Base-by-base conservation (phyloP, 2,797 vertebrate species). In the Danio aesculapii region DNA sequence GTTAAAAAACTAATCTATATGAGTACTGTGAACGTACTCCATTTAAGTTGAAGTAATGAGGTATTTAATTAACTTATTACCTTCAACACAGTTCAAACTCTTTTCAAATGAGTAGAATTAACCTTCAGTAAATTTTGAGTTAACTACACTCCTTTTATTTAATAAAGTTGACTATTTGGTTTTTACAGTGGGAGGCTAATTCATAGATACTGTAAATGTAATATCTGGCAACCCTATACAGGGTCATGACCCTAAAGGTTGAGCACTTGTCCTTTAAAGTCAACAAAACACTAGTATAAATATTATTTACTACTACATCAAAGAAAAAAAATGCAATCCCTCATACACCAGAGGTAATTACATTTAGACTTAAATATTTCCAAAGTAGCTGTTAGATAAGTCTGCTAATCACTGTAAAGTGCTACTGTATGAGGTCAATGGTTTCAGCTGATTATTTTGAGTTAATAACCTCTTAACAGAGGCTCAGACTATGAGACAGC, bases 391-490 rank as follows among this genome's bases (percentile, higher is more conserved):
- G 44, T 73, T 64, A 46, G 44, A 44, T 69, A 58, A 67, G 57
- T 64, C 10, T 57, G 43, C 62, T 63, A 69, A 67, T 75, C 13
- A 39, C 44, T 52, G 46, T 30, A 53, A 52, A 72, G 64, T 39
- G 73, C 39, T 69, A 30, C 7, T 62, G 41, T 46, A 6, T 41
- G 39, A 64, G 53, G 55, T 50, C 68, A 69, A 74, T 44, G 21
- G 17, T n/a, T 81, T 19, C 8, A 57, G 47, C 8, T 57, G 55
- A 62, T 77, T 73, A 55, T 73, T 62, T 68, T 59, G 52, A 52
- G 58, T 49, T 75, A 76, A 81, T 52, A 77, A 57, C 55, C 79
- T 47, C 19, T 73, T 62, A 83, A 50, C 46, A 77, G 59, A 70
- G 49, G 5, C 64, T 67, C 17, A 69, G 70, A 75, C 64, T 55